Evolutionary conservation across 2,113 vertebrate species (phyloP).

Genomic region (Morone saxatilis): DNA sequence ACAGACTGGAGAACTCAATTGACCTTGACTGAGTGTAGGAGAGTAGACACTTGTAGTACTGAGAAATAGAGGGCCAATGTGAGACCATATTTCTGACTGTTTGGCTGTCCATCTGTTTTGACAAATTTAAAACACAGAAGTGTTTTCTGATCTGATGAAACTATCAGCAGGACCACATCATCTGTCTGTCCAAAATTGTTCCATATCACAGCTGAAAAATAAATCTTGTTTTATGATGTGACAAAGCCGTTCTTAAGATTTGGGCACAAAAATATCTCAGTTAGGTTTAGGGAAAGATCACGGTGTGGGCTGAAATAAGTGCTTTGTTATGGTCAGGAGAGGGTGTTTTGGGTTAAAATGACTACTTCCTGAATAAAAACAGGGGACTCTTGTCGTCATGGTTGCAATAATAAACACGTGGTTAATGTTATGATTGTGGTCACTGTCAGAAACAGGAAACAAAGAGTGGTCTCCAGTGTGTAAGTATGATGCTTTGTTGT

Average conservation of each 20-base stretch:
- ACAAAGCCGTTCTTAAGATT: neutral
- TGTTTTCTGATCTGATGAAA: neutral
- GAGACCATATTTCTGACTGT: conserved; percentile 57
- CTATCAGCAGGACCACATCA: neutral
- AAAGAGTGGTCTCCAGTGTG: neutral
- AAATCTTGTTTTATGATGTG: neutral
- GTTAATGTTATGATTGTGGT: neutral
- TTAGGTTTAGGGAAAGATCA: neutral
- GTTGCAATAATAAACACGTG: neutral
- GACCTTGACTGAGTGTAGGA: conserved; percentile 90
- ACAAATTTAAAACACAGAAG: neutral
- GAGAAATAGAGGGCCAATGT: conserved; percentile 54
- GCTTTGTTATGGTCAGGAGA: neutral
- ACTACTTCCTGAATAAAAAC: too few relatives aligned
- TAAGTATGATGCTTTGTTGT: neutral
- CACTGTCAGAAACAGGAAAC: neutral
- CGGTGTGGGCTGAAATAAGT: neutral
- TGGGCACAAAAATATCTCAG: too few relatives aligned
- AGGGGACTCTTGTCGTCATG: neutral
- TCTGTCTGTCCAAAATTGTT: neutral
- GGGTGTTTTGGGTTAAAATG: neutral
- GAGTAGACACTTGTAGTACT: conserved; percentile 81
- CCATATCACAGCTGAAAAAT: neutral
- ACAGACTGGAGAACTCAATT: conserved; percentile 92
- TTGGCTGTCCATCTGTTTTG: conserved; percentile 19